Evolutionary conservation across 2,797 vertebrate genomes (phyloP).

Genomic region (Lemur catta): DNA sequence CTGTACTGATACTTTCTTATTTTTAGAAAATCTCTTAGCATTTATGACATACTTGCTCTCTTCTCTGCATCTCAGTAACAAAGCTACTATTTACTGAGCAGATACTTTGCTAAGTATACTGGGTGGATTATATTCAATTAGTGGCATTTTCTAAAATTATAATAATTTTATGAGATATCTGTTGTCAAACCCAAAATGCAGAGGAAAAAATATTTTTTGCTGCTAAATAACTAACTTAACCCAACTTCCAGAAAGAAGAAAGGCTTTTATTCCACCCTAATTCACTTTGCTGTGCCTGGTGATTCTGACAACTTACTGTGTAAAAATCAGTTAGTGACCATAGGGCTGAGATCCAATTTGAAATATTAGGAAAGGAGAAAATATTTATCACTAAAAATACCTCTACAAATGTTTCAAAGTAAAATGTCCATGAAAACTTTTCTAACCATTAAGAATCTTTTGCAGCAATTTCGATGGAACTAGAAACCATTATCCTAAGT

Average conservation of each 20-base stretch:
- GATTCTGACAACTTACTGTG: background rate
- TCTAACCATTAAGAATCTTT: background rate
- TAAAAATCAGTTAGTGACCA: slow-evolving; percentile 28
- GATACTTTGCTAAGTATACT: background rate
- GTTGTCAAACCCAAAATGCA: background rate
- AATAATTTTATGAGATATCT: background rate
- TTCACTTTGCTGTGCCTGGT: background rate
- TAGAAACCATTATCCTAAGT: background rate
- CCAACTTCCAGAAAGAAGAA: background rate
- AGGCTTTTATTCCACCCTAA: background rate
- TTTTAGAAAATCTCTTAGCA: background rate
- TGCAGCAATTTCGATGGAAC: background rate
- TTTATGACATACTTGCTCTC: background rate
- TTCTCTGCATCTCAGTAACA: background rate
- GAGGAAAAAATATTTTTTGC: background rate
- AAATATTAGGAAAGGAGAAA: slow-evolving; percentile 24
- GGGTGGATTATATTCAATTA: background rate
- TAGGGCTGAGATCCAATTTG: background rate
- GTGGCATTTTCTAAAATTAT: slow-evolving; percentile 28
- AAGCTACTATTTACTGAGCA: background rate
- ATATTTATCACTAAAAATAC: background rate
- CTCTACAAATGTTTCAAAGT: slow-evolving; percentile 1
- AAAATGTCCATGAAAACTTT: background rate
- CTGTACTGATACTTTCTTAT: background rate
- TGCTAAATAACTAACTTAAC: background rate